These are phyloP conservation scores for Xerus rutilus DNA, from an alignment of 2,797 vertebrate species.

Conservation along the genomic window DNA sequence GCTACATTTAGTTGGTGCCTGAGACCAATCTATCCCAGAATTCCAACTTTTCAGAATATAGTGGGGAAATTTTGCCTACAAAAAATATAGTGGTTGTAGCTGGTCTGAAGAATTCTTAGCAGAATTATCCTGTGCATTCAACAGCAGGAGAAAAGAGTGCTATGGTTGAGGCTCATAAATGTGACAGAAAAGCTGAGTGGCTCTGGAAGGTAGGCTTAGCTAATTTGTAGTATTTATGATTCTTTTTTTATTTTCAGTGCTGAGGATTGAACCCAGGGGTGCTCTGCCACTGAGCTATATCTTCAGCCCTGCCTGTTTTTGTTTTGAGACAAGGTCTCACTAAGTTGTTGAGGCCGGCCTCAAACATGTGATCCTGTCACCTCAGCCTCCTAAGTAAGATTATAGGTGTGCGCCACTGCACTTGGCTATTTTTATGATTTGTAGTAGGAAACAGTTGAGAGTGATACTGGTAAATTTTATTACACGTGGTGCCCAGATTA, in stretches of 20 bases:
- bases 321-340: too few relatives aligned
- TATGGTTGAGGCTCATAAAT: not conserved
- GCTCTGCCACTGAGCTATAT: not conserved
- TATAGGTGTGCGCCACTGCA: too few relatives aligned
- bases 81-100: not conserved
- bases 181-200: not conserved
- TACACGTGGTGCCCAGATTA: not conserved
- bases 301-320: not conserved
- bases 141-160: not conserved
- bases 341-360: too few relatives aligned
- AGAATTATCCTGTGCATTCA: not conserved
- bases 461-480: slow-evolving; percentile 36
- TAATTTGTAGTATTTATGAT: not conserved
- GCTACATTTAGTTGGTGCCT: not conserved
- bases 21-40: not conserved
- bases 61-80: not conserved
- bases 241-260: too few relatives aligned
- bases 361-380: too few relatives aligned
- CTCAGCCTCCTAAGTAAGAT: too few relatives aligned
- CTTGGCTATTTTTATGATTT: not conserved
- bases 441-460: not conserved
- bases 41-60: not conserved
- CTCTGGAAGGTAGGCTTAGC: not conserved
- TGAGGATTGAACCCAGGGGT: too few relatives aligned
- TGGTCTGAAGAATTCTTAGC: slow-evolving; percentile 36